Evolutionary conservation across 2,888 invertebrate species (phyloP).

Genomic region (Drosophila setosimentum): DNA sequence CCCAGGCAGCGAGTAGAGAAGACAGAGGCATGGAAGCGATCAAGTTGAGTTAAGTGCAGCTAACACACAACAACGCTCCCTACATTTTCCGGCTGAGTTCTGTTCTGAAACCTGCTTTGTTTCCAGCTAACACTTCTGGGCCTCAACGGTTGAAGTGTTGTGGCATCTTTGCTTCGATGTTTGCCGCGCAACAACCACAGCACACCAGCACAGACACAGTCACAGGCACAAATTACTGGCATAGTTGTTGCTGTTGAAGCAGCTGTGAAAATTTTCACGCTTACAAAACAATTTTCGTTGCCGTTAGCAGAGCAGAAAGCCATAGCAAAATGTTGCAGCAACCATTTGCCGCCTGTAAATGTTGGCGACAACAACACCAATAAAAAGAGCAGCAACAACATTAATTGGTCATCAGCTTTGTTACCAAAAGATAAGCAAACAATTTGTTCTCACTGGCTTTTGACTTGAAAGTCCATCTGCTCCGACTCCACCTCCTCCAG

Average conservation of each 20-base stretch:
- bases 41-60: conserved; percentile 15
- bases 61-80: conserved; percentile 20
- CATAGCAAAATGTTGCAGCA: conserved; percentile 65
- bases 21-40: neutral
- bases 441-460: conserved; percentile 62
- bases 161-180: conserved; percentile 57
- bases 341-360: conserved; percentile 67
- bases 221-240: conserved; percentile 66
- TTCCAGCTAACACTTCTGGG: conserved; percentile 56
- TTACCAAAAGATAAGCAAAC: conserved; percentile 70
- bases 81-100: conserved; percentile 49
- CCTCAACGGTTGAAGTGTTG: conserved; percentile 51
- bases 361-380: conserved; percentile 50
- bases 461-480: conserved; percentile 29
- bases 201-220: conserved; percentile 14
- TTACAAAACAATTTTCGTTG: conserved; percentile 74
- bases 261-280: conserved; percentile 80
- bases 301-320: conserved; percentile 68
- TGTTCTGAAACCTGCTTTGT: conserved; percentile 59
- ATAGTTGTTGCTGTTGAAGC: conserved; percentile 69
- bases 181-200: conserved; percentile 61
- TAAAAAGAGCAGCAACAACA: conserved; percentile 45
- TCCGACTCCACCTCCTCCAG: neutral
- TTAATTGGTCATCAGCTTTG: conserved; percentile 82
- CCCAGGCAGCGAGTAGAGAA: conserved; percentile 3